Evolutionary conservation across 2,888 invertebrate genomes (phyloP).

Genomic region (Xanthostigma xanthostigma): DNA sequence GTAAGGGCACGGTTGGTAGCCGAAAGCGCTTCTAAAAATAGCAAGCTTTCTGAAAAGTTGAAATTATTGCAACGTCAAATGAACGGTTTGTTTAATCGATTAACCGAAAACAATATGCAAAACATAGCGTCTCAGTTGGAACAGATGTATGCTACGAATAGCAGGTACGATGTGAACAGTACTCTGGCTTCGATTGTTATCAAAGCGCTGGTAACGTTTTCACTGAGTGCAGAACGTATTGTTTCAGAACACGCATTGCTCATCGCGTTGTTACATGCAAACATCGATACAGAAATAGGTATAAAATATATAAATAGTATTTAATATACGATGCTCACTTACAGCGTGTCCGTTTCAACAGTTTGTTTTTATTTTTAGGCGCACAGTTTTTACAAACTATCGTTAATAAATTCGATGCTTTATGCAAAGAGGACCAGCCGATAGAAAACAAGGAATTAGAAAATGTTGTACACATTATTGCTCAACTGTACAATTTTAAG

Average conservation of each 20-base stretch:
- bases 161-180: constrained; percentile 71
- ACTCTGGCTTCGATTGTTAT: constrained; percentile 52
- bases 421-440: constrained; percentile 33
- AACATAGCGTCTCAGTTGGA: constrained; percentile 69
- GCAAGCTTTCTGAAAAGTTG: constrained; percentile 40
- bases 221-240: constrained; percentile 55
- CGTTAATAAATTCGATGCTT: constrained; percentile 47
- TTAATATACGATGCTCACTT: background rate
- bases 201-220: constrained; percentile 48
- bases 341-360: no score
- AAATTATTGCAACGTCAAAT: constrained; percentile 59
- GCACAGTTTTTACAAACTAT: constrained; percentile 71
- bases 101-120: constrained; percentile 79
- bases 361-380: constrained; percentile 29
- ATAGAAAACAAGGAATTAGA: constrained; percentile 67
- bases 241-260: constrained; percentile 74
- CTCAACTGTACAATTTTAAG: constrained; percentile 80
- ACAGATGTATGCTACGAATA: constrained; percentile 58
- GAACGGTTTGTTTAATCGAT: constrained; percentile 76
- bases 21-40: constrained; percentile 20
- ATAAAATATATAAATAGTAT: constrained; percentile 4
- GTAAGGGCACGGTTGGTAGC: constrained; percentile 40
- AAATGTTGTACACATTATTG: constrained; percentile 61
- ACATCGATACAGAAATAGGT: constrained; percentile 85
- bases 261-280: constrained; percentile 71